Evolutionary conservation across 2,797 vertebrate species (phyloP), one percentile per base, ranked within the genome.

Genomic region (Vireo griseus): DNA sequence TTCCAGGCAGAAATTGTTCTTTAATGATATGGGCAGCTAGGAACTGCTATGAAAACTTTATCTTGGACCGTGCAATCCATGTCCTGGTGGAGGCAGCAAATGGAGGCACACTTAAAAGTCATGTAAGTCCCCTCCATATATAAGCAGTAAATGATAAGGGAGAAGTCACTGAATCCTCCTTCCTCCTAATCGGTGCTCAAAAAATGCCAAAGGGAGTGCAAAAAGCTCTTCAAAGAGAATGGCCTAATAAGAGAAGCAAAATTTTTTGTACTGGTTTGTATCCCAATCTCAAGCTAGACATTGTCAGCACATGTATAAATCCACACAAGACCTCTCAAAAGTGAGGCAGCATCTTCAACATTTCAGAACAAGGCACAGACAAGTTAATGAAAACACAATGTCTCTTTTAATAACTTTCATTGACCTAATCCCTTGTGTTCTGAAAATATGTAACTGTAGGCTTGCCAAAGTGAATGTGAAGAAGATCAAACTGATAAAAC

Each of bases 321-420:
- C 54, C 37, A 61, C 24, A 6, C n/a, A 69, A 86, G 35, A 69
- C 13, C 15, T 50, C 28, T 29, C 58, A 25, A 63, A 93, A 86
- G 39, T 5, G 55, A 35, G 26, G 51, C 48, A 76, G 31, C 26
- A 65, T 24, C 54, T 81, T 75, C 48, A 75, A n/a, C 29, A 25
- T 67, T 82, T 87, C 40, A 37, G 22, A 87, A 44, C 29, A 82
- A 90, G 72, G 61, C 61, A 78, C 22, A 83, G 67, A 86, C 71
- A 92, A 74, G 5, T 74, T 57, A 76, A 92, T 39, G 52, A 91
- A 92, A 96, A 84, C 39, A 61, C 26, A n/a, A 5, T 28, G 48
- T 14, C 45, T 89, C 74, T 79, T 92, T 54, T 42, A 73, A 61
- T 57, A 87, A 67, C 13, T 68, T 89, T 44, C 8, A 69, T 63